A percentile compares a stretch with the other conserved stretches of the same genome.
phyloP scores from a whole-genome alignment of 2,888 invertebrate species.

The Cryptus viduatorius region DNA sequence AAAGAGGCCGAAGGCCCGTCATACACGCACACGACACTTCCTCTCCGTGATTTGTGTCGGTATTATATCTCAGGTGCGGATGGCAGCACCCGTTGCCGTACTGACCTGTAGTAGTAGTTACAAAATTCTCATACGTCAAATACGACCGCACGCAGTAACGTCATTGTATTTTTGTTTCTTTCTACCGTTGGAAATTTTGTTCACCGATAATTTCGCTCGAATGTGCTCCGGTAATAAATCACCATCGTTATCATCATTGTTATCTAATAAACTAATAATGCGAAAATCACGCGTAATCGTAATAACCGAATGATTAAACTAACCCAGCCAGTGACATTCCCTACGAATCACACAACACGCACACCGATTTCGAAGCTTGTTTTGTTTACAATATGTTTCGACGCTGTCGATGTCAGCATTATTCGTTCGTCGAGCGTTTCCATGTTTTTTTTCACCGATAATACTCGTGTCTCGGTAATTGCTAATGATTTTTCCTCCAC shows the following conservation, averaged over 20 bases:
- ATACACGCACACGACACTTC: no score
- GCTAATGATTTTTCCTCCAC: background rate
- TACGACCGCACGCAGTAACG: slow-evolving; percentile 23
- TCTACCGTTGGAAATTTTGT: slow-evolving; percentile 19
- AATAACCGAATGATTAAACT: slow-evolving; percentile 2
- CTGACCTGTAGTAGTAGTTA: slow-evolving; percentile 29
- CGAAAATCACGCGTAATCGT: slow-evolving; percentile 24
- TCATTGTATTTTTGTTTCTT: slow-evolving; percentile 49
- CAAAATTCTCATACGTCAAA: slow-evolving; percentile 64
- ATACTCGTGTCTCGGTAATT: background rate
- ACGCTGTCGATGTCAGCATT: background rate
- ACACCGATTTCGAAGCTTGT: slow-evolving; percentile 11
- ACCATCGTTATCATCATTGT: background rate
- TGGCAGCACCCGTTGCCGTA: slow-evolving; percentile 50
- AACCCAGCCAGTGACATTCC: slow-evolving; percentile 34
- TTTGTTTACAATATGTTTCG: slow-evolving; percentile 42
- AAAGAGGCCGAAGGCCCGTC: no score
- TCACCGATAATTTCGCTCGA: slow-evolving; percentile 51
- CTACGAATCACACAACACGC: background rate
- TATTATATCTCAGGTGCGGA: slow-evolving; percentile 26
- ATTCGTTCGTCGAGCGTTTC: background rate
- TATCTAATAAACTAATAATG: slow-evolving; percentile 17
- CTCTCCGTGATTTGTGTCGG: slow-evolving; percentile 34
- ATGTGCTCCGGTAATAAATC: slow-evolving; percentile 62
- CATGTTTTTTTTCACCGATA: background rate